Evolutionary conservation across 2,113 vertebrate genomes (phyloP), one percentile per base, ranked within the genome.

Genomic region (Lagenorhynchus albirostris): DNA sequence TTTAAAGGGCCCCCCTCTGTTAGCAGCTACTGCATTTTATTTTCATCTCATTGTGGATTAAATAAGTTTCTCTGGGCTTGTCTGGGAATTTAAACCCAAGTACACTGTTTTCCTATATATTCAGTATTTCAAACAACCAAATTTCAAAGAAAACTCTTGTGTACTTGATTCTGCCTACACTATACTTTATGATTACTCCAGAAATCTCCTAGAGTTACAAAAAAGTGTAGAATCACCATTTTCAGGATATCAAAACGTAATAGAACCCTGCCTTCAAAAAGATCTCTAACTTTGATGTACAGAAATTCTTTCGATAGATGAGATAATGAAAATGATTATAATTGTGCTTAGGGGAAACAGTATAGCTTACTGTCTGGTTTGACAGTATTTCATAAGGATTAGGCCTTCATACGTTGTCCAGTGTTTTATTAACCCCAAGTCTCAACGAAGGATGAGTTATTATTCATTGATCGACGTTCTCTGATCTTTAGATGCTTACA

Each of bases 321-420:
- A 94, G 20, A 50, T 88, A 58, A 50, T 95, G 77, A 93, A 96
- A 91, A 93, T 70, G 12, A 60, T 73, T 91, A 26, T 93, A 88
- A 70, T 74, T 93, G 38, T 94, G 63, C 23, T 94, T 76, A 80
- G 8, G 67, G 38, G 13, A 81, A 81, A 47, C 25, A 81, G 26
- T 76, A 12, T 91, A 44, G 41, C 23, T 77, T 93, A 89, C 18
- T 76, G 20, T 76, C 21, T 96, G 70, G 55, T 89, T 74, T 92
- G 73, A 71, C 36, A 58, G 18, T 92, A 20, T 94, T 97, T 92
- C 13, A 36, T 89, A 87, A 79, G 50, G 20, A 83, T 77, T 14
- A 87, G 15, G 20, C 13, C 26, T 94, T 92, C 9, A 53, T 94
- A 36, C 68, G 79, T 91, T 73, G 29, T 94, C 63, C 17, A 73